phyloP scores from a whole-genome alignment of 2,888 invertebrate genomes.

The Prosopocoilus inquinatus region DNA sequence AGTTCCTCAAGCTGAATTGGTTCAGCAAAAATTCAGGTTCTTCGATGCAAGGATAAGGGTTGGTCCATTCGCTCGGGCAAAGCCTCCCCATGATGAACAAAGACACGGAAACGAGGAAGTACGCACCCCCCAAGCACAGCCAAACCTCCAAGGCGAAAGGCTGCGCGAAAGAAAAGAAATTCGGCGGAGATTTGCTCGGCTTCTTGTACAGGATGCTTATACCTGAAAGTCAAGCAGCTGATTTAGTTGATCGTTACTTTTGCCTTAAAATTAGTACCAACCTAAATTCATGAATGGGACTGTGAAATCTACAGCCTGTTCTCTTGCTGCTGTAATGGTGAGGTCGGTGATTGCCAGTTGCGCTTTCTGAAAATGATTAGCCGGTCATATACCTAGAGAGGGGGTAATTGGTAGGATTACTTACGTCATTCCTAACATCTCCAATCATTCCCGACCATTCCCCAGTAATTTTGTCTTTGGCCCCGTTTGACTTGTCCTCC shows the following conservation, averaged over 20 bases:
- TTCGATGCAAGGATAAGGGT: conserved; percentile 61
- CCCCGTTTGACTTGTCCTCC: conserved; percentile 43
- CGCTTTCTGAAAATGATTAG: conserved; percentile 47
- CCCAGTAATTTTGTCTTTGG: conserved; percentile 46
- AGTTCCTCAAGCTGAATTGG: conserved; percentile 60
- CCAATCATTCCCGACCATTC: conserved; percentile 75
- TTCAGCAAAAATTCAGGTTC: conserved; percentile 63
- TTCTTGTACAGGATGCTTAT: conserved; percentile 67
- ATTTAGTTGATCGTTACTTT: conserved; percentile 33
- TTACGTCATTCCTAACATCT: conserved; percentile 50
- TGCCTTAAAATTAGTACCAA: conserved; percentile 49
- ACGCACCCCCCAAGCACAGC: conserved; percentile 64
- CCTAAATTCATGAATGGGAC: conserved; percentile 90
- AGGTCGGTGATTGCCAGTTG: conserved; percentile 92
- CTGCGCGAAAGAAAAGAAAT: conserved; percentile 69
- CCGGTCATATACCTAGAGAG: neutral
- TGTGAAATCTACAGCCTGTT: conserved; percentile 88
- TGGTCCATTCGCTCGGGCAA: conserved; percentile 65
- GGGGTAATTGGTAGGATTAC: conserved; percentile 12
- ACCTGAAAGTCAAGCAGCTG: conserved; percentile 35
- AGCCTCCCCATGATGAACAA: conserved; percentile 61
- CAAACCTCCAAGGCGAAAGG: conserved; percentile 79
- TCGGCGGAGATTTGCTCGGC: conserved; percentile 63
- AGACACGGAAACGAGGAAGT: conserved; percentile 62
- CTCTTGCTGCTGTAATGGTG: conserved; percentile 82